Base-by-base conservation (phyloP, 2,797 vertebrate species). In the Enteromius paludinosus region DNA sequence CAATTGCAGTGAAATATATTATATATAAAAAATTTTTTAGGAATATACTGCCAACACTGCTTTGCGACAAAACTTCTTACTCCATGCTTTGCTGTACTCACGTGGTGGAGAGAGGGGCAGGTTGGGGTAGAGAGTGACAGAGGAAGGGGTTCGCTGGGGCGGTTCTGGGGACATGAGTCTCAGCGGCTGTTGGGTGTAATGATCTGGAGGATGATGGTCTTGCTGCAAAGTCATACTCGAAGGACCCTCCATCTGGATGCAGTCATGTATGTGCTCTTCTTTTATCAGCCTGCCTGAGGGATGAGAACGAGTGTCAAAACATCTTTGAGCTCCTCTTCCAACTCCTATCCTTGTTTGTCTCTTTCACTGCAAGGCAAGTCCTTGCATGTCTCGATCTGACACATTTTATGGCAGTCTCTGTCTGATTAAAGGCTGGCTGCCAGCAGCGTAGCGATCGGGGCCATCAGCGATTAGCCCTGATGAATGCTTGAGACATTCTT, bases 241-340 rank as follows among this genome's bases (percentile, higher is more conserved):
- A 7, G 91, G 90, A 71, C 89, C 86, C 30, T 96, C 94, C 33
- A 95, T 88, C 88, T 95, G 94, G 65, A 93, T 89, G 79, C 95
- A 92, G 86, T 91, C 93, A 79, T 91, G 92, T 72, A 91, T 73
- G 83, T 91, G 93, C 84, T 96, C 94, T 87, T 96, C 94, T 87
- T 96, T 95, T 52, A 96, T 92, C 8, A 89, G 70, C 5, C 89
- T 82, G 18, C 83, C 81, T 73, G 87, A 90, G 38, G 90, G 88
- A 43, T 82, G 64, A 15, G 33, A 62, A 33, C 3, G 3, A 49
- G 43, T 74, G 79, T 82, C 71, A 82, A 74, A 82, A 76, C 64
- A 69, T 59, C 9, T 68, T 38, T 18, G 20, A 68, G 35, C 23
- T 69, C 64, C 38, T 85, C 47, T 66, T 18, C 7, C 45, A 66